Percentiles rank a stretch among this genome's conserved stretches.
phyloP scores from a whole-genome alignment of 35 echinoderm and acorn worm genomes.

The Apostichopus californicus region DNA sequence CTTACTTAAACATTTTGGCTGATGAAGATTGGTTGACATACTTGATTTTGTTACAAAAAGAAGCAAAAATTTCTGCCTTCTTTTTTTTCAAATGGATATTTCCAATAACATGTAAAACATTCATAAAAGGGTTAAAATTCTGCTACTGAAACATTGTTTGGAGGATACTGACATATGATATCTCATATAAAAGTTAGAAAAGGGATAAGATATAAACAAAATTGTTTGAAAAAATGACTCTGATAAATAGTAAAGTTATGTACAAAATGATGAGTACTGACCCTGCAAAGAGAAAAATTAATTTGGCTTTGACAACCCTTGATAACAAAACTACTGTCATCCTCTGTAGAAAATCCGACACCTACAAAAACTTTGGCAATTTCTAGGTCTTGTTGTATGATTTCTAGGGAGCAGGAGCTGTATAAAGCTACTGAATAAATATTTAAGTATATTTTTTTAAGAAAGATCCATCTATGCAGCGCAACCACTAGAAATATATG shows the following conservation, averaged over 20 bases:
- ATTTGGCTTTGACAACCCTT: neutral
- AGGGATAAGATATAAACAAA: neutral
- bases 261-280: conserved; percentile 19
- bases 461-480: no score
- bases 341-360: neutral
- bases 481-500: no score
- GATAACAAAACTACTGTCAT: neutral
- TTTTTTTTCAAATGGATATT: no score
- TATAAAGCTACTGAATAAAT: no score
- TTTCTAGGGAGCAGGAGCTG: neutral
- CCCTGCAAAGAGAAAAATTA: conserved; percentile 21
- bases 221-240: neutral
- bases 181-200: neutral
- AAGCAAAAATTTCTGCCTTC: no score
- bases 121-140: no score
- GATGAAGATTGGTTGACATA: no score
- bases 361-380: neutral
- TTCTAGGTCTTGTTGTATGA: neutral
- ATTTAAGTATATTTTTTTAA: no score
- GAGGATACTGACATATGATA: neutral
- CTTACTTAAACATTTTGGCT: no score
- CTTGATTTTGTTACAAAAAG: no score
- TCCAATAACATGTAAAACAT: no score
- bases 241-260: neutral
- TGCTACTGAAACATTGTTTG: neutral